Evolutionary conservation across 30 jellyfish, hydroid and myxozoan genomes (phyloP).

Genomic region (Catostylus mosaicus): DNA sequence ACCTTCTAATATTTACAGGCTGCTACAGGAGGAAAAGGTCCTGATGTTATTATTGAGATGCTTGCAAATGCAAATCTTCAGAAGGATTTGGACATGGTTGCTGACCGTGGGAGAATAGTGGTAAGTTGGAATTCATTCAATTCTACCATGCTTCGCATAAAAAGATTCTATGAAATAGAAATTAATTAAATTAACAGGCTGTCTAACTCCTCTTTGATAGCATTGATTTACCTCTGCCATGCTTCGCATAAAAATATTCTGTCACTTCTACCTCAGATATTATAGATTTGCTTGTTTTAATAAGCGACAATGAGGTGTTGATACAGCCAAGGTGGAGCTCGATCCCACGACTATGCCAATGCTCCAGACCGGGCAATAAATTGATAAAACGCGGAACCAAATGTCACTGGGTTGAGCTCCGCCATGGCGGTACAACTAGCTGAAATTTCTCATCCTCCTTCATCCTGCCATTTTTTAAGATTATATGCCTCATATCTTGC

Average conservation of each 20-base stretch:
- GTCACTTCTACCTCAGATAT: neutral
- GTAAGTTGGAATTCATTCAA: constrained; percentile 6
- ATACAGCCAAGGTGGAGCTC: too few relatives aligned
- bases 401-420: too few relatives aligned
- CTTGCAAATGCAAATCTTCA: constrained; percentile 78
- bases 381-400: too few relatives aligned
- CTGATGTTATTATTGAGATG: constrained; percentile 84
- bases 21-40: constrained; percentile 55
- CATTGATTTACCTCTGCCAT: neutral
- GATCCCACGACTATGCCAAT: too few relatives aligned
- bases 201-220: neutral
- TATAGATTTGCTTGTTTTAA: too few relatives aligned
- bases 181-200: neutral
- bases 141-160: neutral
- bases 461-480: too few relatives aligned
- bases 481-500: too few relatives aligned
- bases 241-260: neutral
- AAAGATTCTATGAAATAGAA: neutral
- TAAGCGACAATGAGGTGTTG: neutral
- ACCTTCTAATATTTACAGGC: constrained; percentile 18
- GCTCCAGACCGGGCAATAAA: too few relatives aligned
- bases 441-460: too few relatives aligned
- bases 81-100: constrained; percentile 71
- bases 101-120: constrained; percentile 64
- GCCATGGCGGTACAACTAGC: too few relatives aligned